Base-by-base conservation (phyloP, 2,113 vertebrate genomes). In the Lepisosteus oculatus region DNA sequence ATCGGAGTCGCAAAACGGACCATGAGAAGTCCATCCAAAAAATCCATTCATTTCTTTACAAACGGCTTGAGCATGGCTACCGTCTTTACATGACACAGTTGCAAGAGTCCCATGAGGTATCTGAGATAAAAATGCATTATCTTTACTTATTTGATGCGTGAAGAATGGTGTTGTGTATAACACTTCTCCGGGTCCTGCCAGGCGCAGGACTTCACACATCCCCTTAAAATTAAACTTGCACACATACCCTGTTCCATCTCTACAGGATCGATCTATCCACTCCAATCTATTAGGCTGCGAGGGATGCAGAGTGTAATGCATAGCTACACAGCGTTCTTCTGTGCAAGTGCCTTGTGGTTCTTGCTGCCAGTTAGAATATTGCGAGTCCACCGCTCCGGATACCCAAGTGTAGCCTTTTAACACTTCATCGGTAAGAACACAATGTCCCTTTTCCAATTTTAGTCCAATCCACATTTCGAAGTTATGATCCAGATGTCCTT, bases 341-440 rank as follows among this genome's bases (percentile, higher is more conserved):
- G 76, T 81, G 73, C 91, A 93, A 3, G 91, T 92, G 55, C 13
- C 3, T 3, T 1, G 29, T 1, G 91, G 91, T 42, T 88, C 82
- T 55, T 74, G 77, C 9, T 61, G 70, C 91, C 91, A 92, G 70
- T 88, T 90, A 62, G 88, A 84, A 76, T 87, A 90, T 14, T 65
- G 15, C 41, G 87, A 83, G 1, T 84, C 72, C 9, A 61, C 8
- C 2, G 73, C 42, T n/a, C 75, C 85, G 11, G 83, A 77, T 1
- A 80, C 68, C 91, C 91, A 93, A 57, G 76, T 81, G 70, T 91
- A 93, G 9, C 91, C 90, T 57, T 43, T 74, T 11, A 92, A 81
- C 6, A 74, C n/a, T 42, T 47, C 41, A 1, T 55, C 51, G 3
- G 61, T 0, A 6, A 73, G 12, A 7, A 81, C 72, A 3, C 90